Conservation (phyloP, 1,140 invertebrate species). For the Dinoponera quadriceps region DNA sequence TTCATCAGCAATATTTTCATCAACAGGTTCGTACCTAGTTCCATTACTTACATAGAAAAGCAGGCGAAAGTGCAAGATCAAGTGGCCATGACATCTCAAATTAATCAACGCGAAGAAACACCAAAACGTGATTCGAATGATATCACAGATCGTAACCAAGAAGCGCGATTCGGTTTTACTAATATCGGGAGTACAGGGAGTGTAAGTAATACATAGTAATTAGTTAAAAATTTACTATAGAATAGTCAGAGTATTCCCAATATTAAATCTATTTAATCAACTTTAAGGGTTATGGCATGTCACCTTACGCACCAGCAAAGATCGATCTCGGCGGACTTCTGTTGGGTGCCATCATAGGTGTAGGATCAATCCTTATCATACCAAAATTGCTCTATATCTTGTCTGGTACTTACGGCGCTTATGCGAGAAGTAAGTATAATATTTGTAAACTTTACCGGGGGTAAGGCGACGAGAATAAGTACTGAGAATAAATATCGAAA, state of each 20-base stretch:
- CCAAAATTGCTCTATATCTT: conserved; percentile 92
- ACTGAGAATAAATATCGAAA: too few relatives aligned
- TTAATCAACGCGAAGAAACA: conserved; percentile 53
- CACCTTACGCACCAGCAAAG: conserved; percentile 89
- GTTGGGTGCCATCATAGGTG: conserved; percentile 91
- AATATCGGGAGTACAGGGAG: conserved; percentile 77
- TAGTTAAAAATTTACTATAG: not conserved
- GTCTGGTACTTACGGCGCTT: conserved; percentile 89
- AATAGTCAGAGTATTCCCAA: not conserved
- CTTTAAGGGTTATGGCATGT: conserved; percentile 85
- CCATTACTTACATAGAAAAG: conserved; percentile 80
- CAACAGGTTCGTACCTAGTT: conserved; percentile 83
- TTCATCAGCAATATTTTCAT: conserved; percentile 18
- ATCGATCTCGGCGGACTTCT: conserved; percentile 93
- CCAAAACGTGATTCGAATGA: conserved; percentile 73
- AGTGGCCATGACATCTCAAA: conserved; percentile 76
- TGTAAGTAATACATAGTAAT: conserved; percentile 66
- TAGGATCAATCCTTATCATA: conserved; percentile 91
- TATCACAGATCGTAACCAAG: conserved; percentile 79
- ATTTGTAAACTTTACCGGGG: conserved; percentile 39
- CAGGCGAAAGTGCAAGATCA: conserved; percentile 79
- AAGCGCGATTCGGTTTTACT: conserved; percentile 83
- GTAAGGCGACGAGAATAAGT: too few relatives aligned
- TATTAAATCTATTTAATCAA: conserved; percentile 43
- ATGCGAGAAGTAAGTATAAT: conserved; percentile 88